These are phyloP conservation scores for Hylaea fasciaria DNA, from an alignment of 2,888 invertebrate genomes.

Conservation along the genomic window DNA sequence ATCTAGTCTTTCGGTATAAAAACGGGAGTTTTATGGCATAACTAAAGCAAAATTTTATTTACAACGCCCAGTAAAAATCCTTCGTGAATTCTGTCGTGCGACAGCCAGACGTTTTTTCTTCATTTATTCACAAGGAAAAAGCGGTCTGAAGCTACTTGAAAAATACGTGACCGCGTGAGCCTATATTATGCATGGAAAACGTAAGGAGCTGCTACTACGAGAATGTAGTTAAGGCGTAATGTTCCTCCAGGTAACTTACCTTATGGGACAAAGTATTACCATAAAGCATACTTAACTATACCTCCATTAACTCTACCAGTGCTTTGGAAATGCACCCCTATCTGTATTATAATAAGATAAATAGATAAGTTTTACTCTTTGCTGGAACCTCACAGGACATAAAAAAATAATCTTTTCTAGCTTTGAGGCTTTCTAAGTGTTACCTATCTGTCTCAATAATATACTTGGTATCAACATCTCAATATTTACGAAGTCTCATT, in stretches of 20 bases:
- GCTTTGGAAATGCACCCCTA: too few relatives aligned
- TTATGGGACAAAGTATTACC: slow-evolving; percentile 7
- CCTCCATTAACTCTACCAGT: too few relatives aligned
- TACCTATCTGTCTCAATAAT: too few relatives aligned
- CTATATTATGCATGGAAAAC: slow-evolving; percentile 72
- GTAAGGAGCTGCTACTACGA: slow-evolving; percentile 35
- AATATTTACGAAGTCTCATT: slow-evolving; percentile 42
- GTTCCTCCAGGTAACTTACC: slow-evolving; percentile 15
- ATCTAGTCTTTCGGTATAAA: slow-evolving; percentile 26
- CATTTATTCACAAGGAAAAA: slow-evolving; percentile 78
- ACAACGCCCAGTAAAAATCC: slow-evolving; percentile 42
- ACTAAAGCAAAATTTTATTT: slow-evolving; percentile 47
- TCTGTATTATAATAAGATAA: too few relatives aligned
- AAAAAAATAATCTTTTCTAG: too few relatives aligned
- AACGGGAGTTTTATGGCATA: slow-evolving; percentile 27
- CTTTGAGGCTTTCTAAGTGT: too few relatives aligned
- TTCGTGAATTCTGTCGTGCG: slow-evolving; percentile 57
- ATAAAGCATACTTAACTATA: too few relatives aligned
- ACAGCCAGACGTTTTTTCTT: slow-evolving; percentile 73
- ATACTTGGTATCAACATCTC: too few relatives aligned
- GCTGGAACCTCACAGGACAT: too few relatives aligned
- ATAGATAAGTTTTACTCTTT: too few relatives aligned
- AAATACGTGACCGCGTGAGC: slow-evolving; percentile 76
- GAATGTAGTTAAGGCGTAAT: slow-evolving; percentile 44
- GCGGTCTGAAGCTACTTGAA: slow-evolving; percentile 74